Conservation (phyloP, 35 echinoderm and acorn worm genomes). For the Stichopus chloronotus region DNA sequence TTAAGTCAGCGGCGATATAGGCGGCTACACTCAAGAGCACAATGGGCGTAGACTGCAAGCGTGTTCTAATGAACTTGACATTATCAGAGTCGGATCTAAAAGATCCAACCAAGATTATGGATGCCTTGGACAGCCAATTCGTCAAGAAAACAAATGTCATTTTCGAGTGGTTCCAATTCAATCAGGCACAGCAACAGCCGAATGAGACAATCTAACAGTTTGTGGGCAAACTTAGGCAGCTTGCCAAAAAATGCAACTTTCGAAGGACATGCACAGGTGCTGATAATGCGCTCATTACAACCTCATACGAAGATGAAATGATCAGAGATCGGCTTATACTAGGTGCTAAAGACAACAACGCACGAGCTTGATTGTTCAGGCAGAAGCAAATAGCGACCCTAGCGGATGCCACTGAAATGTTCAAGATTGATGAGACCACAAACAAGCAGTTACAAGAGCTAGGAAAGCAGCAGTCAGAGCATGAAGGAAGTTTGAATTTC, state of each 20-base stretch:
- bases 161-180: neutral
- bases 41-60: slow-evolving; percentile 31
- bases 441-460: too few relatives aligned
- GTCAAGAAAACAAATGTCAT: slow-evolving; percentile 34
- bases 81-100: neutral
- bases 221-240: neutral
- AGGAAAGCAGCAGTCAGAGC: too few relatives aligned
- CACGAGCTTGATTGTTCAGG: slow-evolving; percentile 30
- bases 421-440: slow-evolving; percentile 43
- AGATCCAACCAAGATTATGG: slow-evolving; percentile 21
- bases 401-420: slow-evolving; percentile 38
- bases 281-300: slow-evolving; percentile 1
- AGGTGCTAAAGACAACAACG: neutral
- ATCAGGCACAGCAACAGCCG: neutral
- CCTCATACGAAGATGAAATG: slow-evolving; percentile 10
- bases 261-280: neutral
- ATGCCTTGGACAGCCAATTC: neutral
- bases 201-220: slow-evolving; percentile 21
- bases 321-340: slow-evolving; percentile 31
- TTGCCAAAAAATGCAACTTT: slow-evolving; percentile 25
- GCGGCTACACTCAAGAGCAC: slow-evolving; percentile 4
- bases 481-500: too few relatives aligned
- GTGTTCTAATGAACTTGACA: slow-evolving; percentile 11
- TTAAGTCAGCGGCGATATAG: neutral
- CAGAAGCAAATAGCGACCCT: slow-evolving; percentile 25